These are phyloP conservation scores for Leptodactylus fallax DNA, from an alignment of 2,797 vertebrate species.

Conservation along the genomic window DNA sequence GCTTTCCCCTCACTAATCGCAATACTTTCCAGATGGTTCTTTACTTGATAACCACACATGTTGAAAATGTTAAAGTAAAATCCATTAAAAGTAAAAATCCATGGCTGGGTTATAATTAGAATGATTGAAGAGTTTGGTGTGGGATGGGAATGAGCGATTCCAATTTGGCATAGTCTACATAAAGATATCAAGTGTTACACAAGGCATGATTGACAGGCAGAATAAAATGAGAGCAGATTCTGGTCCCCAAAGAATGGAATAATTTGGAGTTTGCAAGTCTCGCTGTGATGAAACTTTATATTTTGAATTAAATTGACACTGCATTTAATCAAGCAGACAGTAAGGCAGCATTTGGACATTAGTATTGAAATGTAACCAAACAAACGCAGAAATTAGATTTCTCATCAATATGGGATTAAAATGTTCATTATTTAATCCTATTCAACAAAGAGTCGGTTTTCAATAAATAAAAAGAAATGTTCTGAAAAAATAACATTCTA, in stretches of 20 bases:
- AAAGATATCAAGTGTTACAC: conserved; percentile 8
- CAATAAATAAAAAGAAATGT: neutral
- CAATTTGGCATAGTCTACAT: neutral
- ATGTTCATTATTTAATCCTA: neutral
- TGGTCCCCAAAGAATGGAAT: conserved; percentile 34
- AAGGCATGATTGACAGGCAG: conserved; percentile 36
- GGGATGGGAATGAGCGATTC: conserved; percentile 20
- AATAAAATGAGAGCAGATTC: neutral
- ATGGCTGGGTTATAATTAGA: conserved; percentile 35
- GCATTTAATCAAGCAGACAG: conserved; percentile 42
- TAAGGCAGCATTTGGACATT: conserved; percentile 1
- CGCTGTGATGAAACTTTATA: conserved; percentile 63
- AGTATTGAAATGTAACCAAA: neutral
- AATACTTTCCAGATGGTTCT: conserved; percentile 41
- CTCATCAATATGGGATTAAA: neutral
- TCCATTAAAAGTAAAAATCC: conserved; percentile 3
- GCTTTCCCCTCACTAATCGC: neutral
- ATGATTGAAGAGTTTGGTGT: conserved; percentile 51
- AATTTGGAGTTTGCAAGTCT: conserved; percentile 45
- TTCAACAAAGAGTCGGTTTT: neutral
- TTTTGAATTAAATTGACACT: conserved; percentile 57
- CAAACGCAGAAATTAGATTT: neutral
- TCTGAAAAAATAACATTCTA: neutral
- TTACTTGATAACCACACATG: conserved; percentile 36
- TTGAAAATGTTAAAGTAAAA: conserved; percentile 16